Conservation (phyloP, 1,140 invertebrate genomes). For the Calephelis nemesis region DNA sequence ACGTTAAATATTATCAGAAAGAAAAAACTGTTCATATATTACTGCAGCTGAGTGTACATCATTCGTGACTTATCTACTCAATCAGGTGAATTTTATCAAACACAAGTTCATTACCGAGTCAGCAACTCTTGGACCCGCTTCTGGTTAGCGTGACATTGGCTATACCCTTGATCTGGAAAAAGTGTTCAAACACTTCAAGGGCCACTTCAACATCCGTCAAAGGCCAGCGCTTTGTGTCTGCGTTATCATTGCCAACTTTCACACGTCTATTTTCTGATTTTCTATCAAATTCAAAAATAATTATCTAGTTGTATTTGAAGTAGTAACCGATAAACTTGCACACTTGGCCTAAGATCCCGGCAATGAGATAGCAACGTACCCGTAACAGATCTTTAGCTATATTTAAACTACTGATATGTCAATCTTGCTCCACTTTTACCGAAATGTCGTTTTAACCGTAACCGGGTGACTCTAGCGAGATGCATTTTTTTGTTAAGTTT, state of each 20-base stretch:
- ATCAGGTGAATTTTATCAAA: constrained; percentile 12
- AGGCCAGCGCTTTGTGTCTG: constrained; percentile 2
- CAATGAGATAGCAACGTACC: no score
- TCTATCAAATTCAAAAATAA: no score
- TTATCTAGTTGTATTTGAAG: no score
- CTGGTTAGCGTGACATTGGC: constrained; percentile 7
- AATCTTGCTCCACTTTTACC: no score
- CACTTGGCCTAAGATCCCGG: no score
- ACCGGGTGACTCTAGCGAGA: no score
- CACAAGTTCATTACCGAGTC: constrained; percentile 4
- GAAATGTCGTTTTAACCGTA: no score
- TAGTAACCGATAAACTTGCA: background rate
- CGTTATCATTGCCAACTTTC: background rate
- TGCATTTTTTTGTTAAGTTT: no score
- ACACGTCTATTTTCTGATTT: background rate
- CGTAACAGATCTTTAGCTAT: background rate
- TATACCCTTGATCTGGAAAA: constrained; percentile 17
- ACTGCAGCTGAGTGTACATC: background rate
- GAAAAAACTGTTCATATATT: background rate
- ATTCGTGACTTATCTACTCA: background rate
- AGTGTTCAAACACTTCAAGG: background rate
- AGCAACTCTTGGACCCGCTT: constrained; percentile 6
- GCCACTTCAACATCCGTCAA: constrained; percentile 1
- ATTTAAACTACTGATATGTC: background rate
- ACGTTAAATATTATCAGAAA: no score